Conservation (phyloP, 1,140 invertebrate genomes). For the Procambarus clarkii region DNA sequence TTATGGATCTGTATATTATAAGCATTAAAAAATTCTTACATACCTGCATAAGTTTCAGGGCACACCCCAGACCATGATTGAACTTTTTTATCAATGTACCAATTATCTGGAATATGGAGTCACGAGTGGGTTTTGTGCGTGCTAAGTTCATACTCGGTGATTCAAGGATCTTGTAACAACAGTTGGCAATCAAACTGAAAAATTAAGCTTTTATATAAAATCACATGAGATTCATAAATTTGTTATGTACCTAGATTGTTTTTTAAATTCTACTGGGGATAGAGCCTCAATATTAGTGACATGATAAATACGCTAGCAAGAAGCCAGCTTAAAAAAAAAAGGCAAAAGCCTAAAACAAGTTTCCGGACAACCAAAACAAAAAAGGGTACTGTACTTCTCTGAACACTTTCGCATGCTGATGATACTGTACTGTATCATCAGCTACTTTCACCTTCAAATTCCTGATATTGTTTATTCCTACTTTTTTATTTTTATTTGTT, state of each 20-base stretch:
- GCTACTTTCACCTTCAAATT: no score
- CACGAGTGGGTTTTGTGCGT: conserved; percentile 82
- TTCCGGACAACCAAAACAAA: no score
- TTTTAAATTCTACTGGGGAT: neutral
- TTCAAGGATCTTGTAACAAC: conserved; percentile 87
- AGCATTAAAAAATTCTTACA: conserved; percentile 23
- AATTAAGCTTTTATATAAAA: conserved; percentile 72
- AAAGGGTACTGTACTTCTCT: no score
- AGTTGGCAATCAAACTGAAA: conserved; percentile 81
- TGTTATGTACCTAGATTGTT: neutral
- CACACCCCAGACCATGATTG: conserved; percentile 84
- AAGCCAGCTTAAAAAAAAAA: no score
- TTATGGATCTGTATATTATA: no score
- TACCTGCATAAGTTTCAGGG: conserved; percentile 83
- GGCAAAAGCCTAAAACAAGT: no score
- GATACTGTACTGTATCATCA: no score
- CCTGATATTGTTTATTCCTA: no score
- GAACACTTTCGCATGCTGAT: no score
- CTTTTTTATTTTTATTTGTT: no score
- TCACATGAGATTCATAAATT: neutral
- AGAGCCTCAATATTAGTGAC: neutral
- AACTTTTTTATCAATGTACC: conserved; percentile 88
- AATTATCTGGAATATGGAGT: conserved; percentile 86
- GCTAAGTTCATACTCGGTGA: conserved; percentile 78
- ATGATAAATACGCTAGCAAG: neutral